These are phyloP conservation scores for Enteromius paludinosus DNA, from an alignment of 2,797 vertebrate species.

Conservation along the genomic window DNA sequence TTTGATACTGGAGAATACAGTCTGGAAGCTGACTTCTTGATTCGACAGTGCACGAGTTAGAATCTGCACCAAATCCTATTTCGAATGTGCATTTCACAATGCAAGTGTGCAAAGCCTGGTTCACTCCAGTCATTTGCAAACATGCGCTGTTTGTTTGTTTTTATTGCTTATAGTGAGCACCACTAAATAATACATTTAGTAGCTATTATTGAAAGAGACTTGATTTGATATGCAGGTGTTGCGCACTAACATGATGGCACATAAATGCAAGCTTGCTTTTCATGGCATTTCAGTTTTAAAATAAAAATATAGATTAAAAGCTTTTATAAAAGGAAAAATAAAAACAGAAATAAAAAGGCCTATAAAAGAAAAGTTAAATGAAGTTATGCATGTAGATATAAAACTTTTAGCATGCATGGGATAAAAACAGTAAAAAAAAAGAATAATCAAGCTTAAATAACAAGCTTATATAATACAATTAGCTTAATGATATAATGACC, in stretches of 20 bases:
- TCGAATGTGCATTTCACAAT: not conserved
- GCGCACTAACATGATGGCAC: not conserved
- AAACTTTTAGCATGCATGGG: no score
- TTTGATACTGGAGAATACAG: not conserved
- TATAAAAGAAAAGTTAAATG: no score
- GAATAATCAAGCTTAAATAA: no score
- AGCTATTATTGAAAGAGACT: not conserved
- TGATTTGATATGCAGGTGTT: not conserved
- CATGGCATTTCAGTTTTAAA: not conserved
- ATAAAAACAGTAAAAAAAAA: no score
- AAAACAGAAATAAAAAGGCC: no score
- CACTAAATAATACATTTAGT: not conserved
- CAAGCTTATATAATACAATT: no score
- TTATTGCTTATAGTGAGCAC: not conserved
- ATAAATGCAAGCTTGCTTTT: not conserved
- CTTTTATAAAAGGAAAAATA: not conserved
- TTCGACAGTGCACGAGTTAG: not conserved
- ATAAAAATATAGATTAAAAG: no score
- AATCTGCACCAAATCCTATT: not conserved
- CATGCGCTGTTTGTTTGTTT: not conserved
- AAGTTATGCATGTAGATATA: no score
- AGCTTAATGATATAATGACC: no score
- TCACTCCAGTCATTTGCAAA: not conserved
- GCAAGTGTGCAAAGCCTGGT: no score
- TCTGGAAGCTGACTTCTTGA: not conserved